phyloP scores from a whole-genome alignment of 1,140 invertebrate species.

The Drosophila funebris region DNA sequence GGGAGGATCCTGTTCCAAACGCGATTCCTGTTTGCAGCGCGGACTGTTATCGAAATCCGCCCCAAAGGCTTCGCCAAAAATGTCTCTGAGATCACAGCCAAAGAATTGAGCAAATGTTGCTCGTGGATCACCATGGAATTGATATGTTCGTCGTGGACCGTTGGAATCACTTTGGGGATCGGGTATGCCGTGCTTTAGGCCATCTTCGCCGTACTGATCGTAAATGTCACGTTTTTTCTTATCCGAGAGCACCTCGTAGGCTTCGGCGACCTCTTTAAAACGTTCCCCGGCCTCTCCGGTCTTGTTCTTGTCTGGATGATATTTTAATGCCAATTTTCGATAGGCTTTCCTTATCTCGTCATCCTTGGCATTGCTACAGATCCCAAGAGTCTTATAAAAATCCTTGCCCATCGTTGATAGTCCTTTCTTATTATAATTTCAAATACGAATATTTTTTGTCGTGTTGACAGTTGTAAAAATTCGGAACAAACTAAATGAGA shows the following conservation, averaged over 20 bases:
- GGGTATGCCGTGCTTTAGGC: slow-evolving; percentile 93
- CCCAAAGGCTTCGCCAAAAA: slow-evolving; percentile 68
- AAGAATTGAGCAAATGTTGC: slow-evolving; percentile 94
- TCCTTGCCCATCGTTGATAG: slow-evolving; percentile 44
- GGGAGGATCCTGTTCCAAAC: slow-evolving; percentile 88
- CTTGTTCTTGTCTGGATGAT: slow-evolving; percentile 96
- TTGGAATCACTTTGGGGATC: slow-evolving; percentile 95
- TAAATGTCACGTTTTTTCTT: slow-evolving; percentile 95
- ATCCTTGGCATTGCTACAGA: slow-evolving; percentile 92
- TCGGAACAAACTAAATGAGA: not conserved
- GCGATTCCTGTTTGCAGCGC: not conserved
- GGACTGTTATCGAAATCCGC: slow-evolving; percentile 77
- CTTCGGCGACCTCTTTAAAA: slow-evolving; percentile 96
- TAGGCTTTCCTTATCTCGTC: slow-evolving; percentile 96
- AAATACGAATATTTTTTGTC: slow-evolving; percentile 1
- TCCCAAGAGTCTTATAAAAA: slow-evolving; percentile 89
- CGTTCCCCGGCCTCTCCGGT: slow-evolving; percentile 92
- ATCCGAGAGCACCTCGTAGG: slow-evolving; percentile 93
- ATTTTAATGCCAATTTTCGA: slow-evolving; percentile 92
- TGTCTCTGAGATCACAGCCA: slow-evolving; percentile 82
- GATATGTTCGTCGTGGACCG: slow-evolving; percentile 85
- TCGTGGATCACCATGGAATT: slow-evolving; percentile 90
- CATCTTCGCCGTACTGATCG: slow-evolving; percentile 95
- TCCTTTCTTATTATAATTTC: not conserved
- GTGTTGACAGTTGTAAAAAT: not conserved